Evolutionary conservation across 2,797 vertebrate genomes (phyloP), one percentile per base, ranked within the genome.

Genomic region (Pipistrellus nathusii): DNA sequence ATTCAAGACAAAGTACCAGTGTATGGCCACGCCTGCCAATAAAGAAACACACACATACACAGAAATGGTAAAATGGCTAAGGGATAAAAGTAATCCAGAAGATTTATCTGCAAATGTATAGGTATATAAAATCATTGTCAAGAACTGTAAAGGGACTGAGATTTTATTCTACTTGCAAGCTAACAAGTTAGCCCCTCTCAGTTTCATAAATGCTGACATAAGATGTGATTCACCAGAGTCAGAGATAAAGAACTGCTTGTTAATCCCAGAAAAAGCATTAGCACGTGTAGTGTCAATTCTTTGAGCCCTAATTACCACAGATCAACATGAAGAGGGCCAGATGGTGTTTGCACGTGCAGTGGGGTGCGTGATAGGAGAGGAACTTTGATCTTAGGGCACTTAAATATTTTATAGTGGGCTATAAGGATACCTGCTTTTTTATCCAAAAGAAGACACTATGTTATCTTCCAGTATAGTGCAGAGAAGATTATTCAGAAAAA

Each of bases 231-330:
- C 21, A 72, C 77, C 62, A 32, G 21, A 51, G n/a, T 88, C 66
- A 85, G 55, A 93, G 80, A 80, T 35, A 72, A 51, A 91, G 76
- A 91, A 48, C 44, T 25, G 30, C 62, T 93, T 78, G 38, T 51
- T 84, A 87, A 44, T 69, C 57, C 73, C 35, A 75, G 30, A 30
- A 84, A 75, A 94, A 80, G 48, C 35, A 88, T 41, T 69, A 88
- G 41, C 66, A 80, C 25, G 88, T 35, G 23, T 46, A 38, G 32
- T 62, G 66, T 44, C 80, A 68, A 27, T 75, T 85, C 32, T 68
- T n/a, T 66, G 30, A 85, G 32, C 32, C 44, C 35, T 80, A 59
- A 51, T 80, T 91, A 68, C 88, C 35, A 75, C 66, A 78, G 64
- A 71, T n/a, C 17, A 32, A 80, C 41, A 68, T 15, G 57, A 85